phyloP scores from a whole-genome alignment of 64 coral and sea anemone genomes.

The Dendrophyllia cribrosa region DNA sequence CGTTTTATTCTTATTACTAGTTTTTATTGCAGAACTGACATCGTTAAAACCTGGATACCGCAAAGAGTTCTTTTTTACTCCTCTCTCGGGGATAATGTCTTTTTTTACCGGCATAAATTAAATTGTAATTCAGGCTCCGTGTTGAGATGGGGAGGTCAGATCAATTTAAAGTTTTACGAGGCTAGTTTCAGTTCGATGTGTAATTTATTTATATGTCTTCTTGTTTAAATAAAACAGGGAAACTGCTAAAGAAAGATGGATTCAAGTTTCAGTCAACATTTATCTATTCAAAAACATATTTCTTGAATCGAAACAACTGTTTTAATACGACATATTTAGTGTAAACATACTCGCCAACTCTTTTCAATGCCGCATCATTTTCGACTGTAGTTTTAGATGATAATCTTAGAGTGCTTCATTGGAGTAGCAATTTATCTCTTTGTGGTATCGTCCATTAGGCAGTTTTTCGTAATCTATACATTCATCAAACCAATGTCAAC shows the following conservation, averaged over 20 bases:
- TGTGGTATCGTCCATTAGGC: conserved; percentile 53
- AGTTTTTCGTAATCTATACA: conserved; percentile 12
- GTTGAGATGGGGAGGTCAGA: too few relatives aligned
- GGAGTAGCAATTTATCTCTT: conserved; percentile 39
- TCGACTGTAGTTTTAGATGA: conserved; percentile 8
- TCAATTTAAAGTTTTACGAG: too few relatives aligned
- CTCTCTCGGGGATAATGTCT: too few relatives aligned
- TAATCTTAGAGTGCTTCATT: conserved; percentile 26
- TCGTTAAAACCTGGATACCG: not conserved
- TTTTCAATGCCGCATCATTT: conserved; percentile 3
- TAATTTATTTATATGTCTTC: too few relatives aligned
- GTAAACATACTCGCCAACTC: not conserved
- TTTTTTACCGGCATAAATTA: too few relatives aligned
- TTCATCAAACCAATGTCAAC: conserved; percentile 40
- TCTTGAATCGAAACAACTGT: not conserved
- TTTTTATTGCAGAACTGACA: not conserved
- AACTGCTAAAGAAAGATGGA: too few relatives aligned
- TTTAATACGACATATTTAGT: not conserved
- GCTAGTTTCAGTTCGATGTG: too few relatives aligned
- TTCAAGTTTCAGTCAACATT: too few relatives aligned
- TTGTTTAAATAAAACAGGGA: too few relatives aligned
- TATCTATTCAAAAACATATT: too few relatives aligned
- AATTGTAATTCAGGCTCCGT: too few relatives aligned
- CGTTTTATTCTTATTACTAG: not conserved
- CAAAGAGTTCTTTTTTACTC: too few relatives aligned